phyloP scores from a whole-genome alignment of 2,888 invertebrate genomes.

The Homarus gammarus region DNA sequence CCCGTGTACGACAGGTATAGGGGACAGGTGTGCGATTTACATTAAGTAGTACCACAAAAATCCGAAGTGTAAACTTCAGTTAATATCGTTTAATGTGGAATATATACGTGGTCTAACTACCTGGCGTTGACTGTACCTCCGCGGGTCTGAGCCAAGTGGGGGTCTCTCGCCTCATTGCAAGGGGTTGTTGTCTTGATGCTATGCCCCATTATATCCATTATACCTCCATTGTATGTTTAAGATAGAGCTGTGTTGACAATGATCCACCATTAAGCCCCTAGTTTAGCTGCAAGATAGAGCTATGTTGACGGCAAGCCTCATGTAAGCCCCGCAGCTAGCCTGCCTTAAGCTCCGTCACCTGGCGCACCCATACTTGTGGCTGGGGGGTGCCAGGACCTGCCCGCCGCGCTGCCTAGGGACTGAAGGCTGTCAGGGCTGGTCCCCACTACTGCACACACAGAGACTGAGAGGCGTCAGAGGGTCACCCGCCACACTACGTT shows the following conservation, averaged over 20 bases:
- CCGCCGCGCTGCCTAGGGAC: no score
- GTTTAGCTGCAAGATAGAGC: conserved; percentile 37
- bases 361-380: conserved; percentile 2
- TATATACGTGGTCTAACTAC: neutral
- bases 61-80: conserved; percentile 13
- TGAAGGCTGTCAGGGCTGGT: no score
- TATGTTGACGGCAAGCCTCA: conserved; percentile 35
- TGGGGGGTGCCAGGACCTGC: neutral
- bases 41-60: conserved; percentile 11
- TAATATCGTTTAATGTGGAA: neutral
- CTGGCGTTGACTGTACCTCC: conserved; percentile 8
- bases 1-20: conserved; percentile 18
- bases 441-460: no score
- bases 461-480: neutral
- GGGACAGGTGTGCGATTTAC: conserved; percentile 40
- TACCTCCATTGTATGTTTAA: conserved; percentile 33
- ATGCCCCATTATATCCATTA: conserved; percentile 48
- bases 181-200: conserved; percentile 32
- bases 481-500: no score
- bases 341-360: conserved; percentile 19
- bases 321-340: conserved; percentile 34
- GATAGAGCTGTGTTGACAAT: conserved; percentile 30
- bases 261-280: conserved; percentile 27
- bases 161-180: conserved; percentile 2
- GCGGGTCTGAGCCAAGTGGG: conserved; percentile 15